phyloP scores from a whole-genome alignment of 2,797 vertebrate species.

The Phoeniculus purpureus region DNA sequence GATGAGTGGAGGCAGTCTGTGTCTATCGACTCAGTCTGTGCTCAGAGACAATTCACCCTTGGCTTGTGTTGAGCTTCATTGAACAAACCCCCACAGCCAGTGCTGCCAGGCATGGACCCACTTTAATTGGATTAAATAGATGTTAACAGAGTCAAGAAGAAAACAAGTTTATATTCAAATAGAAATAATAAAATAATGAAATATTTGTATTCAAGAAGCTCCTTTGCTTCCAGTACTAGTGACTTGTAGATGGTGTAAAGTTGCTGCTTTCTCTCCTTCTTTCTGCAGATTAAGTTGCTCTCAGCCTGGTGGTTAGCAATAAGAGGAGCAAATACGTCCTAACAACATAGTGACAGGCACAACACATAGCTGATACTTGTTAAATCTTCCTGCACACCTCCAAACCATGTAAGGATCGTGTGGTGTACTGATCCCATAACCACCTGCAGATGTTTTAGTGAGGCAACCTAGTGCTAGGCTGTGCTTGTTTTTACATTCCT shows the following conservation, averaged over 20 bases:
- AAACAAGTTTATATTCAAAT: not conserved
- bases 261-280: not conserved
- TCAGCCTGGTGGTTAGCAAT: not conserved
- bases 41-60: not conserved
- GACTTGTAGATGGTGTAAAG: not conserved
- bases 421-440: not conserved
- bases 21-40: too few relatives aligned
- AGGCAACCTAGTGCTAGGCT: not conserved
- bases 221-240: not conserved
- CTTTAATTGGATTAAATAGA: not conserved
- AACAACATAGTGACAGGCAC: not conserved
- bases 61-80: not conserved
- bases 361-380: not conserved
- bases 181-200: too few relatives aligned
- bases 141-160: not conserved
- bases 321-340: not conserved
- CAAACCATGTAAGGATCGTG: conserved; percentile 5
- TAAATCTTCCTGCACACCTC: not conserved
- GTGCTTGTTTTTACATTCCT: conserved; percentile 12
- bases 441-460: not conserved
- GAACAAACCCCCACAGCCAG: not conserved
- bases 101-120: not conserved
- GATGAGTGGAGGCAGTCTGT: not conserved
- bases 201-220: not conserved
- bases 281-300: not conserved